Percentiles rank a stretch among this genome's conserved stretches.
Evolutionary conservation across 2,888 invertebrate species (phyloP).

Genomic region (Pristionchus japonicus): DNA sequence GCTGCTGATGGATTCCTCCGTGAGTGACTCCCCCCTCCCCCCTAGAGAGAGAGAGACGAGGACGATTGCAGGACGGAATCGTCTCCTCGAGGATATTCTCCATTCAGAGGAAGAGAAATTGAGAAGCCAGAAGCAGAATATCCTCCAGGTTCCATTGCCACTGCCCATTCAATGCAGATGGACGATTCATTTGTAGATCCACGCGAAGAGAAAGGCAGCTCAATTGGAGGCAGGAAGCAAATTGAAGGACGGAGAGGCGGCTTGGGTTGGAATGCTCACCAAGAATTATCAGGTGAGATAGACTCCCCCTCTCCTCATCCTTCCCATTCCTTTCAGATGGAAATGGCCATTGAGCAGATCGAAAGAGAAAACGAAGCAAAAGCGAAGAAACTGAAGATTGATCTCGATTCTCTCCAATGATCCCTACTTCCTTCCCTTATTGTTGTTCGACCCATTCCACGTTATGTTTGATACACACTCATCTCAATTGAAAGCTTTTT

Average conservation of each 20-base stretch:
- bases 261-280: slow-evolving; percentile 63
- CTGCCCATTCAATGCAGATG: background rate
- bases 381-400: slow-evolving; percentile 53
- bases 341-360: slow-evolving; percentile 61
- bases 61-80: slow-evolving; percentile 16
- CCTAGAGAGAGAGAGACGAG: background rate
- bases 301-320: too few species aligned
- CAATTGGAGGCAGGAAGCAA: slow-evolving; percentile 69
- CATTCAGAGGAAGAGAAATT: slow-evolving; percentile 40
- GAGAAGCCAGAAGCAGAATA: slow-evolving; percentile 9
- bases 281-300: slow-evolving; percentile 62
- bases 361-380: slow-evolving; percentile 50
- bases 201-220: slow-evolving; percentile 64
- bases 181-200: slow-evolving; percentile 59
- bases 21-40: background rate
- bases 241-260: slow-evolving; percentile 60
- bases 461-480: background rate
- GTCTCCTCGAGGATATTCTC: background rate
- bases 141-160: slow-evolving; percentile 23
- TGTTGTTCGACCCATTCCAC: background rate
- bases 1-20: slow-evolving; percentile 61
- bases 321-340: slow-evolving; percentile 57
- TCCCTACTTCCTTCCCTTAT: background rate
- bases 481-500: background rate
- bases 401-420: slow-evolving; percentile 34